Percentiles rank a stretch among this genome's conserved stretches.
These are phyloP conservation scores for Cotesia chilonis DNA, from an alignment of 1,140 invertebrate genomes.

Conservation along the genomic window DNA sequence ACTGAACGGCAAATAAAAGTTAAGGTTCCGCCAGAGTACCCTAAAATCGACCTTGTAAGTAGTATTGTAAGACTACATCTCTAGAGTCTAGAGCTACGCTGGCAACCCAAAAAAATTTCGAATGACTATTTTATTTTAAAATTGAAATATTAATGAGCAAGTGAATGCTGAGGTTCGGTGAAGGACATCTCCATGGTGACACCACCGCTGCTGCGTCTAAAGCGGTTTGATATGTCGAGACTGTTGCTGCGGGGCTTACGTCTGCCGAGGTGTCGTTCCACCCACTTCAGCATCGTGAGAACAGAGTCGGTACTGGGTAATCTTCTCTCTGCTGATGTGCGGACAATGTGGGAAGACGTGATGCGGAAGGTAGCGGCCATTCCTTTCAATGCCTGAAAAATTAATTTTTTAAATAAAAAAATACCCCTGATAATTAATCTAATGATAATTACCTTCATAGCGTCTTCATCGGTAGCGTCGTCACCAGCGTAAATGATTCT, in stretches of 20 bases:
- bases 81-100: background rate
- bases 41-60: no score
- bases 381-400: conserved; percentile 78
- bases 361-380: conserved; percentile 92
- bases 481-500: conserved; percentile 91
- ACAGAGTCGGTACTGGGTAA: conserved; percentile 88
- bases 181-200: conserved; percentile 80
- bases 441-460: conserved; percentile 76
- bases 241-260: conserved; percentile 72
- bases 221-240: conserved; percentile 69
- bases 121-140: no score
- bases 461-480: conserved; percentile 90
- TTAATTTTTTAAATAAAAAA: conserved; percentile 14
- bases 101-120: background rate
- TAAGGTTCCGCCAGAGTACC: no score
- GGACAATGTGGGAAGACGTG: conserved; percentile 83
- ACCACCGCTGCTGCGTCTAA: conserved; percentile 68
- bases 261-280: conserved; percentile 81
- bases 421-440: background rate
- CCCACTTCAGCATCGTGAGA: conserved; percentile 88
- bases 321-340: conserved; percentile 84
- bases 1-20: no score
- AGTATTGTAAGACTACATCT: no score
- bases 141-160: conserved; percentile 43
- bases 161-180: conserved; percentile 40